Conservation (phyloP, 1,140 invertebrate species). For the Caerostris extrusa region DNA sequence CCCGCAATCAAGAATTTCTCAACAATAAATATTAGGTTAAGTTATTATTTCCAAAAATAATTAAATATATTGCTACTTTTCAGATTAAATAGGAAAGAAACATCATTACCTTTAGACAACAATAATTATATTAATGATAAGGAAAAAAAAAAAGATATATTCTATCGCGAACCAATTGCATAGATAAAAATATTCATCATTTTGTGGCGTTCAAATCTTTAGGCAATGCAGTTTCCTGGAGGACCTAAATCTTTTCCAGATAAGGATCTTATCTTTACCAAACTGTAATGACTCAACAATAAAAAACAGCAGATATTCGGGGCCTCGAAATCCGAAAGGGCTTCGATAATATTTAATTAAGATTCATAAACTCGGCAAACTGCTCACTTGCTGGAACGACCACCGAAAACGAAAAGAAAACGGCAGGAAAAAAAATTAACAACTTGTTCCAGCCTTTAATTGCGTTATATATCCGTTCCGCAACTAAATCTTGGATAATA, state of each 20-base stretch:
- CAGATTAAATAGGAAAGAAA: no score
- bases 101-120: no score
- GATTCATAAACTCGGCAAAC: constrained; percentile 19
- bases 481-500: constrained; percentile 31
- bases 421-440: not conserved
- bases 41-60: no score
- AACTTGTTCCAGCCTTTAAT: constrained; percentile 1
- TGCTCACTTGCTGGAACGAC: not conserved
- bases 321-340: not conserved
- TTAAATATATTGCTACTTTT: no score
- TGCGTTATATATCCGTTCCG: not conserved
- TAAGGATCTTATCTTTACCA: not conserved
- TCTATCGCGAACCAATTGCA: not conserved
- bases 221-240: not conserved
- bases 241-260: not conserved
- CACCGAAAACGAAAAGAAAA: no score
- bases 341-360: constrained; percentile 46
- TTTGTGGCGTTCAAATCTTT: not conserved
- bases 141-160: no score
- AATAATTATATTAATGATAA: no score
- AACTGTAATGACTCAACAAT: not conserved
- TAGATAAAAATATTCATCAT: not conserved
- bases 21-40: no score
- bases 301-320: not conserved
- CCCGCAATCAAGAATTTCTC: no score